Evolutionary conservation across 2,888 invertebrate species (phyloP).

Genomic region (Dione vanillae): DNA sequence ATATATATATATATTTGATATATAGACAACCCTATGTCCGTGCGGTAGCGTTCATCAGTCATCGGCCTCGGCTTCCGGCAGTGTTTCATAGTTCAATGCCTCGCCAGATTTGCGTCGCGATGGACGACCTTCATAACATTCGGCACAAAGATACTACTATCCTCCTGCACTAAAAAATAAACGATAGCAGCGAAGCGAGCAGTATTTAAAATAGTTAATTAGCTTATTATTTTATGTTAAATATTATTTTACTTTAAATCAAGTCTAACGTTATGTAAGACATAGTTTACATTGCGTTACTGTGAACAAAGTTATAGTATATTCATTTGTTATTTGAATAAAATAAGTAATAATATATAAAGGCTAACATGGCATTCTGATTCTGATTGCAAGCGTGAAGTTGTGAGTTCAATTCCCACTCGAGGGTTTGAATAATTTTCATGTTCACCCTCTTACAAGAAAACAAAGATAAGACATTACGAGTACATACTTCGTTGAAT

Average conservation of each 20-base stretch:
- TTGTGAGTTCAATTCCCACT: no score
- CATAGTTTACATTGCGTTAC: no score
- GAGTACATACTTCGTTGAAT: no score
- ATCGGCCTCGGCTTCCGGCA: slow-evolving; percentile 75
- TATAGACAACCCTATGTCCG: slow-evolving; percentile 56
- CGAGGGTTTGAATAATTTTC: no score
- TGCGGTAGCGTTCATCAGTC: slow-evolving; percentile 70
- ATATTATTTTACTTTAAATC: background rate
- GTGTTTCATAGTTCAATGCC: slow-evolving; percentile 77
- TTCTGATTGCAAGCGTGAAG: no score
- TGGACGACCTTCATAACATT: slow-evolving; percentile 66
- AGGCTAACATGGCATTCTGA: no score
- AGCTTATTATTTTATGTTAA: background rate
- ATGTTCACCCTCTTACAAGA: background rate
- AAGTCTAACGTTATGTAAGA: no score
- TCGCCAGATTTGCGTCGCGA: slow-evolving; percentile 61
- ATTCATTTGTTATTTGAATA: no score
- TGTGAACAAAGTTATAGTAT: no score
- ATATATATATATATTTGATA: background rate
- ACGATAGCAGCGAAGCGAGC: slow-evolving; percentile 6
- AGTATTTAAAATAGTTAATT: background rate
- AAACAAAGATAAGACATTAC: no score
- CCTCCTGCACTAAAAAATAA: slow-evolving; percentile 29
- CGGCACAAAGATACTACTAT: slow-evolving; percentile 51
- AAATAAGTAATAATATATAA: no score